phyloP scores from a whole-genome alignment of 2,888 invertebrate species.

The Phytoseiulus persimilis region DNA sequence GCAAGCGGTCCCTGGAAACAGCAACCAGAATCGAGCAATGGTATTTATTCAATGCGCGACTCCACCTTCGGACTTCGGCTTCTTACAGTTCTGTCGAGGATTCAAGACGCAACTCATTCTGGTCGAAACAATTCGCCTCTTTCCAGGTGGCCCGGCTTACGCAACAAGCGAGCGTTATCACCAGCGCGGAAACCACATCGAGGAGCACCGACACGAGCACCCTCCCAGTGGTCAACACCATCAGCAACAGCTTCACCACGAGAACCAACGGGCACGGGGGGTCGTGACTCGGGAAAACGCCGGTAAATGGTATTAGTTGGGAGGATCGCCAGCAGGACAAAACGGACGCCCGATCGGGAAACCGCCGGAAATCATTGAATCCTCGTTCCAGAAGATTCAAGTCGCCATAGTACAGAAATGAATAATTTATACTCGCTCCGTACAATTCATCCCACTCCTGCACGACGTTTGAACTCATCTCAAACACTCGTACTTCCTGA shows the following conservation, averaged over 20 bases:
- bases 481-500: neutral
- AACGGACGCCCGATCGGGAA: neutral
- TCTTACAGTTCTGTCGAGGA: too few species aligned
- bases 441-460: neutral
- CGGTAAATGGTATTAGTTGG: conserved; percentile 14
- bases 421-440: neutral
- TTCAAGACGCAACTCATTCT: neutral
- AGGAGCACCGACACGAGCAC: conserved; percentile 26
- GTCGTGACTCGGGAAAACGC: conserved; percentile 22
- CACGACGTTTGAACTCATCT: neutral
- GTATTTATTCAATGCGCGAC: neutral
- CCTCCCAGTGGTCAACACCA: conserved; percentile 15
- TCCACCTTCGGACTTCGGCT: too few species aligned
- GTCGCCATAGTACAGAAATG: neutral
- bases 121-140: neutral
- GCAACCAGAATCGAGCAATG: neutral
- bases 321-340: neutral
- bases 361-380: neutral
- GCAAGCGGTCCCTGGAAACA: neutral
- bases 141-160: conserved; percentile 20
- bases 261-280: neutral
- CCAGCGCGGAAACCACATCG: conserved; percentile 23
- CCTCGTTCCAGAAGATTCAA: neutral
- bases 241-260: neutral
- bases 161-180: conserved; percentile 30